Conservation (phyloP, 2,888 invertebrate species). For the Rutpela maculata region DNA sequence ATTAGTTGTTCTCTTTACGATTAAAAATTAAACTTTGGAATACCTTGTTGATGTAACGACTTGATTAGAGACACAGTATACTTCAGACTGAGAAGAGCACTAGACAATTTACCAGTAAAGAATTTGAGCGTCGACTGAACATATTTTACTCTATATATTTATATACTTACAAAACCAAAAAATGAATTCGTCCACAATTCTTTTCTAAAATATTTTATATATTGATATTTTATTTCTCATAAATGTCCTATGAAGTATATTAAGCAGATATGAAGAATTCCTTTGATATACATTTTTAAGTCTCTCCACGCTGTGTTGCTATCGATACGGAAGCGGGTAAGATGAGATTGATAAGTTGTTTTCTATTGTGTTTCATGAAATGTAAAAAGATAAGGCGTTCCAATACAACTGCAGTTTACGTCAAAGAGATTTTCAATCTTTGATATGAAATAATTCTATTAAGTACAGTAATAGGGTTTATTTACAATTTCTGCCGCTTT, state of each 20-base stretch:
- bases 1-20: no score
- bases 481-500: neutral
- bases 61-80: neutral
- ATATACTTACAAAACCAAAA: conserved; percentile 2
- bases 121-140: neutral
- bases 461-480: neutral
- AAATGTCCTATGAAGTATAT: conserved; percentile 2
- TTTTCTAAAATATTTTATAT: neutral
- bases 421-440: neutral
- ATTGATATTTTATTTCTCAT: neutral
- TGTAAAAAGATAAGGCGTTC: neutral
- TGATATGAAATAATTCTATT: no score
- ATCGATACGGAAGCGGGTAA: neutral
- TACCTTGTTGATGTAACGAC: neutral
- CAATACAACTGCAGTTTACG: neutral
- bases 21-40: no score
- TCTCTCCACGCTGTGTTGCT: neutral
- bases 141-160: neutral
- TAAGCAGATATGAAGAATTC: conserved; percentile 5
- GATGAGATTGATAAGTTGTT: neutral
- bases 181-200: neutral
- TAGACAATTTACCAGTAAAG: neutral
- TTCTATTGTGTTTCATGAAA: neutral
- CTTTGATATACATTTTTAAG: neutral
- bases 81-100: neutral